A percentile compares a stretch with the other conserved stretches of the same genome.
Evolutionary conservation across 2,888 invertebrate genomes (phyloP).

Genomic region (Chrysolina oricalcia): DNA sequence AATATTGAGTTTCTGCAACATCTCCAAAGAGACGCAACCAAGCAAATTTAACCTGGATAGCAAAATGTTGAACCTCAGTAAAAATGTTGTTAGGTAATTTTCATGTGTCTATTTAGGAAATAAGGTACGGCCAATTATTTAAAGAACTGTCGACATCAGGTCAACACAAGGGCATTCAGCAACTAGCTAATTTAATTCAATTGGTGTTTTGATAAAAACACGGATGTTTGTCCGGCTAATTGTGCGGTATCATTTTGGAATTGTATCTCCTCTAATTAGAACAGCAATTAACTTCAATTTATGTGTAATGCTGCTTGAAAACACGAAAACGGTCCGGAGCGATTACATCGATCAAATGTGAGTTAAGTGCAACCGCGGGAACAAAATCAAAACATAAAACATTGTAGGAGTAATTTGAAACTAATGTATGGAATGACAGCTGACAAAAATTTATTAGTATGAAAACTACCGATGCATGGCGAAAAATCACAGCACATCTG

Average conservation of each 20-base stretch:
- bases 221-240: conserved; percentile 18
- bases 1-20: too few relatives aligned
- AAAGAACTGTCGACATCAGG: neutral
- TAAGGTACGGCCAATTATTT: neutral
- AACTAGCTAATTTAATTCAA: conserved; percentile 7
- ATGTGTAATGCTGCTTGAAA: conserved; percentile 15
- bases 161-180: conserved; percentile 1
- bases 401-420: neutral
- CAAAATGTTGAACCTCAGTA: too few relatives aligned
- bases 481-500: too few relatives aligned
- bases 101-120: neutral
- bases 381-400: neutral
- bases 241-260: neutral
- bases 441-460: neutral
- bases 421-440: neutral
- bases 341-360: neutral
- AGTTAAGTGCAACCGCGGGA: neutral
- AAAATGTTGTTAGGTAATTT: too few relatives aligned
- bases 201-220: conserved; percentile 1
- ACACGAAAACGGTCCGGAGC: neutral
- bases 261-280: conserved; percentile 5
- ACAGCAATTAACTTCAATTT: conserved; percentile 16
- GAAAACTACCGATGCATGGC: neutral
- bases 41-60: too few relatives aligned
- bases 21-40: too few relatives aligned